phyloP scores from a whole-genome alignment of 2,888 invertebrate species.

The Drosophila longiperda region DNA sequence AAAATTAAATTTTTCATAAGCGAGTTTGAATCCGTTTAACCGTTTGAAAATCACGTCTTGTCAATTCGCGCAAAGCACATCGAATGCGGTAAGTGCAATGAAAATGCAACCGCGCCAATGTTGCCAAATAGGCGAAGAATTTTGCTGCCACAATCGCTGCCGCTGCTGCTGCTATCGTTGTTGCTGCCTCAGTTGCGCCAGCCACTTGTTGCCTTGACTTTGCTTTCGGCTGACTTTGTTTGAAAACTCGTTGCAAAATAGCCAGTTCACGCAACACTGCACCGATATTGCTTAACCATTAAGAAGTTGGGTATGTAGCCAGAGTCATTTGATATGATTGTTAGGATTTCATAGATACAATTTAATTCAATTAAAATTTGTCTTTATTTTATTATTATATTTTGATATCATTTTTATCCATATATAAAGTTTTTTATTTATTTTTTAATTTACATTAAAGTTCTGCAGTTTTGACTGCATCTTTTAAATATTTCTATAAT shows the following conservation, averaged over 20 bases:
- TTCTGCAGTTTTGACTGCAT: neutral
- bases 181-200: slow-evolving; percentile 10
- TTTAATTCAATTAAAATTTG: neutral
- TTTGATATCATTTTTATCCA: neutral
- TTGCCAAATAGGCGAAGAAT: slow-evolving; percentile 49
- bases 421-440: too few species aligned
- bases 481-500: neutral
- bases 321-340: slow-evolving; percentile 13
- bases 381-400: too few species aligned
- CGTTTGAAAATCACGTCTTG: slow-evolving; percentile 60
- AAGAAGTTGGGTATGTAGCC: neutral
- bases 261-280: slow-evolving; percentile 68
- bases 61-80: slow-evolving; percentile 51
- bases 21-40: slow-evolving; percentile 6
- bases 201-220: slow-evolving; percentile 72
- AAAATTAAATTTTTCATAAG: neutral
- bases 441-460: neutral
- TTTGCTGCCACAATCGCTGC: slow-evolving; percentile 25
- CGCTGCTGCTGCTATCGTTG: slow-evolving; percentile 10
- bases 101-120: slow-evolving; percentile 43
- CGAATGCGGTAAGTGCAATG: slow-evolving; percentile 53
- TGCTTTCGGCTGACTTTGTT: slow-evolving; percentile 30
- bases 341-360: neutral
- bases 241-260: slow-evolving; percentile 43
- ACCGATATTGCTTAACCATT: slow-evolving; percentile 44